Base-by-base conservation (phyloP, 2,888 invertebrate species). In the Parnassius orleans region DNA sequence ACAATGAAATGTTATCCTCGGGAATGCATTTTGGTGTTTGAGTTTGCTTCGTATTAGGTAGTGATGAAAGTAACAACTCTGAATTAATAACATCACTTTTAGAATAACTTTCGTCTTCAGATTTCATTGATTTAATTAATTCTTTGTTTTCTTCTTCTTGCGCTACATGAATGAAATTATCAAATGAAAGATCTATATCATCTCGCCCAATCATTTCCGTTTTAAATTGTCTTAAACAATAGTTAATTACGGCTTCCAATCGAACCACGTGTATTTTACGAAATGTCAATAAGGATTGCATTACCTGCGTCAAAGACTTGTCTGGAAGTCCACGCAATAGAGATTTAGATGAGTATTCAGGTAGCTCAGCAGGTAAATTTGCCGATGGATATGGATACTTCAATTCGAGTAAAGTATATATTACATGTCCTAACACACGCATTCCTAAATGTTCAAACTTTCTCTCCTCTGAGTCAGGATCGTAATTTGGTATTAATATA, bases 21-120 rank as follows among this genome's bases (percentile, higher is more conserved):
- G 94, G 94, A 67, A 93, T 90, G 3, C 87, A 81, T 75, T 89
- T 92, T 24, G 94, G 94, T 12, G 94, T 94, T 82, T 94, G 94
- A 0, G 93, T 92, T 72, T 88, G 84, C 76, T 94, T 93, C 33
- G 79, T 71, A 70, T 90, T 90, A 12, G 82, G 76, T 15, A 84
- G 72, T 41, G 84, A 82, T 43, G 79, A 68, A 71, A 83, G 73
- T 48, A 60, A 44, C 24, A 57, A 43, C 51, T 76, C 62, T 43
- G 75, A 63, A 57, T 79, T 67, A 19, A 72, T 75, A 54, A 69
- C 68, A 53, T 83, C 86, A 68, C 60, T 76, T 74, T 83, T 89
- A 64, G 68, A 77, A 1, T 66, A 63, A 10, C 63, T 58, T 12
- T 85, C 86, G 66, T 86, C 83, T 68, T 85, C 84, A 46, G 70